phyloP scores from a whole-genome alignment of 2,113 vertebrate genomes.

The Rissa tridactyla region DNA sequence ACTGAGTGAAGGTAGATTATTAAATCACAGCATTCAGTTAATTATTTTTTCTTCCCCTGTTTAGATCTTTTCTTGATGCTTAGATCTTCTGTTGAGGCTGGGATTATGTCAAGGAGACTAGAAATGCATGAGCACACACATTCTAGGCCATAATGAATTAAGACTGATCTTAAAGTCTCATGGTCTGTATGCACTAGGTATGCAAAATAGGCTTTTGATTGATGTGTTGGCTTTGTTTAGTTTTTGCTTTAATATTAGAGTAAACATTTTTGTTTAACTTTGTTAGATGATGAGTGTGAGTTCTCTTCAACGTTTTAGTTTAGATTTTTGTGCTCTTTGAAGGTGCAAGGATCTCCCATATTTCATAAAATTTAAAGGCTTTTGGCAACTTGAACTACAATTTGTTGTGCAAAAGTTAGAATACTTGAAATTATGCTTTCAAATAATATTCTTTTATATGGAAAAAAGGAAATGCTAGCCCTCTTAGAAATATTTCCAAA shows the following conservation, averaged over 20 bases:
- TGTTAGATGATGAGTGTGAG: background rate
- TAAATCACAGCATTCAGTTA: background rate
- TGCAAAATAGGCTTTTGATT: background rate
- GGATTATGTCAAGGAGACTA: background rate
- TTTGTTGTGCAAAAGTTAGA: slow-evolving; percentile 1
- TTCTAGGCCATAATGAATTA: background rate
- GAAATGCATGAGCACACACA: background rate
- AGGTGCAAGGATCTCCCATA: background rate
- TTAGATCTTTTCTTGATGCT: background rate
- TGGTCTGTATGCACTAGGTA: background rate
- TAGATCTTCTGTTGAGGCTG: slow-evolving; percentile 3
- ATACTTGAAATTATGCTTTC: background rate
- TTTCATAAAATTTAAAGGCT: background rate
- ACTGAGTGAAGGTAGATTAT: background rate
- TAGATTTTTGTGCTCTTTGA: background rate
- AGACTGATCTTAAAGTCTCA: background rate
- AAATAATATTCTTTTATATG: background rate
- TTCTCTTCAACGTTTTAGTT: background rate
- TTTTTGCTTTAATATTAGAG: background rate
- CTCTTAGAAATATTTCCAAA: background rate
- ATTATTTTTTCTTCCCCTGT: background rate
- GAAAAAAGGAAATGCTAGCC: background rate
- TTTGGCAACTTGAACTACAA: slow-evolving; percentile 27
- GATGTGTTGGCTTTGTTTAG: background rate
- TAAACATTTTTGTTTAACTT: background rate